A percentile compares a stretch with the other conserved stretches of the same genome.
These are phyloP conservation scores for Pocota personata DNA, from an alignment of 2,888 invertebrate species.

Conservation along the genomic window DNA sequence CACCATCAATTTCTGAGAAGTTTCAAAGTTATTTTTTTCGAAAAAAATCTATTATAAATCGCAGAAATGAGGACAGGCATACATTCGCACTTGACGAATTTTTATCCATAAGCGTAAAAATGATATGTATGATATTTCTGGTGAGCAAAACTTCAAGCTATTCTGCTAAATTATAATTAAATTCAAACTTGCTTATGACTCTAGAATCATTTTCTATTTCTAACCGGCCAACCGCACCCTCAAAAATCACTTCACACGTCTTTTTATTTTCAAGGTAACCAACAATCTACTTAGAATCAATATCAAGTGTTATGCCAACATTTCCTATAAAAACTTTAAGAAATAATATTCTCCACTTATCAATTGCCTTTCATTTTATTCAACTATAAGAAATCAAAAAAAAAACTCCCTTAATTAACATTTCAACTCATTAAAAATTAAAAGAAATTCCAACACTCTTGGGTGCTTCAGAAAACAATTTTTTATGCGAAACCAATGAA, in stretches of 20 bases:
- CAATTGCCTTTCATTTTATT: not conserved
- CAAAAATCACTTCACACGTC: not conserved
- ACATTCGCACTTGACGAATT: no score
- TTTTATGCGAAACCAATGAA: constrained; percentile 11
- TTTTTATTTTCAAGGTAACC: not conserved
- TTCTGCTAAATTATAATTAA: not conserved
- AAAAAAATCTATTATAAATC: no score
- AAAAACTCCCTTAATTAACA: not conserved
- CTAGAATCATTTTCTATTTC: not conserved
- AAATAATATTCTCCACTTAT: not conserved
- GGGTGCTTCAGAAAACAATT: not conserved
- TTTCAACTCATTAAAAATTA: constrained; percentile 5
- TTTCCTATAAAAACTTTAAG: not conserved
- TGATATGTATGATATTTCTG: no score
- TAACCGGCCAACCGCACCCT: not conserved
- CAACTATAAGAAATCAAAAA: not conserved
- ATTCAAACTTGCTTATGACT: not conserved
- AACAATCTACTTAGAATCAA: not conserved
- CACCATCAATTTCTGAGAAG: no score
- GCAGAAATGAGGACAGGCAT: no score
- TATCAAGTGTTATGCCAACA: not conserved
- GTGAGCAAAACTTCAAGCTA: no score
- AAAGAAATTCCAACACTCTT: not conserved
- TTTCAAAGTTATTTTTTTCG: no score
- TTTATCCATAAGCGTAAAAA: no score